Conservation (phyloP, 1,140 invertebrate genomes). For the Cyclargus thomasi region DNA sequence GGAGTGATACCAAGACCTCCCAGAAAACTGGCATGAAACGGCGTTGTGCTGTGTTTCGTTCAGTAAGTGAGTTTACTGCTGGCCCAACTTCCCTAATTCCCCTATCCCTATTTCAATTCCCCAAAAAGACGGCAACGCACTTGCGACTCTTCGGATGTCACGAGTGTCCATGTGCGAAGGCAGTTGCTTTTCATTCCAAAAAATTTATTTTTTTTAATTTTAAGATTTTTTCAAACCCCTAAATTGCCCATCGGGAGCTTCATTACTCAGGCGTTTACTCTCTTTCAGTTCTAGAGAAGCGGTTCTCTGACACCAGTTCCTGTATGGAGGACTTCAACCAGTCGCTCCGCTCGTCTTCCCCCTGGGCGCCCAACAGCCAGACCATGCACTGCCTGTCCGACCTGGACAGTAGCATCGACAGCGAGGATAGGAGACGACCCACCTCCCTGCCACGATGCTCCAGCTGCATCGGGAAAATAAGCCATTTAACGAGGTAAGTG, state of each 20-base stretch:
- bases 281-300: constrained; percentile 54
- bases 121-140: no score
- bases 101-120: no score
- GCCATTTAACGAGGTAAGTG: constrained; percentile 74
- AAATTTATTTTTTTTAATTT: no score
- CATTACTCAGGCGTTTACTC: not conserved
- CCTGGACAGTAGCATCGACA: constrained; percentile 55
- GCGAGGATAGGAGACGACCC: constrained; percentile 54
- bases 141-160: no score
- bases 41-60: no score
- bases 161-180: no score
- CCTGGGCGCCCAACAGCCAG: constrained; percentile 55
- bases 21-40: no score
- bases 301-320: constrained; percentile 59
- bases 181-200: no score
- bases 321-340: constrained; percentile 50
- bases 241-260: no score
- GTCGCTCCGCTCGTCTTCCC: constrained; percentile 47
- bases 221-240: not conserved
- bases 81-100: no score
- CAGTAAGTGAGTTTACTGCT: no score
- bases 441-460: constrained; percentile 80
- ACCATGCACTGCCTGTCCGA: constrained; percentile 66
- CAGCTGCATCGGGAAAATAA: constrained; percentile 85
- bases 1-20: no score